Percentiles rank a stretch among this genome's conserved stretches.
Evolutionary conservation across 2,888 invertebrate genomes (phyloP).

Genomic region (Frankliniella intonsa): DNA sequence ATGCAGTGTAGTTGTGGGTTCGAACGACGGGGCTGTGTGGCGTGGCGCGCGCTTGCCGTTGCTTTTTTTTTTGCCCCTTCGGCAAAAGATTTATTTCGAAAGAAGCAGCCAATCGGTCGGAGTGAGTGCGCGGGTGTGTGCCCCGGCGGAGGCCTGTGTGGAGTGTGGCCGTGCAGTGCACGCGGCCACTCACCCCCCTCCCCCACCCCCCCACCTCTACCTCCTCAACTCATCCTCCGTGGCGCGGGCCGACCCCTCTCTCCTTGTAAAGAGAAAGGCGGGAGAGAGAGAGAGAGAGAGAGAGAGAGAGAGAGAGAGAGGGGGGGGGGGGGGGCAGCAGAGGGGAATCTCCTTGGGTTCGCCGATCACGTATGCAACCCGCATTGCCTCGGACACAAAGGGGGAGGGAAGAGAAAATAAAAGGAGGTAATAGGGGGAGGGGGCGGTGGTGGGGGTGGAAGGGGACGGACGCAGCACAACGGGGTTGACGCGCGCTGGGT

Average conservation of each 20-base stretch:
- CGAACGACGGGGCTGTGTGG: not conserved
- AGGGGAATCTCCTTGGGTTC: not conserved
- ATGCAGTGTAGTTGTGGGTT: not conserved
- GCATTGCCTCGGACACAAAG: constrained; percentile 12
- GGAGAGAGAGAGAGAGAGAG: not conserved
- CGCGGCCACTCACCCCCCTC: not conserved
- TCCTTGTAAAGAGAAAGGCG: not conserved
- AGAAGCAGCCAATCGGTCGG: not conserved
- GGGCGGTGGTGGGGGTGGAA: not conserved
- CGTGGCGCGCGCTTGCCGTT: not conserved
- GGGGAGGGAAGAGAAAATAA: not conserved
- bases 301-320: too few relatives aligned
- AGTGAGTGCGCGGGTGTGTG: not conserved
- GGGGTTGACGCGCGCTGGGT: not conserved
- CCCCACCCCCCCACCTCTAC: not conserved
- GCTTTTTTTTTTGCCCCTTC: not conserved
- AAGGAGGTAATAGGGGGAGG: not conserved
- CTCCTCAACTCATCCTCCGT: not conserved
- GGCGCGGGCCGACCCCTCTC: not conserved
- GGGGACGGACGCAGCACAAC: not conserved
- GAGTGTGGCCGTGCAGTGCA: not conserved
- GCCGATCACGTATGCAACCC: constrained; percentile 21
- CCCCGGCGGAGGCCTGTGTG: not conserved
- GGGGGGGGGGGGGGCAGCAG: too few relatives aligned
- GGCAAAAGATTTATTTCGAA: not conserved